Evolutionary conservation across 2,113 vertebrate species (phyloP), one percentile per base, ranked within the genome.

Genomic region (Trichomycterus rosablanca): DNA sequence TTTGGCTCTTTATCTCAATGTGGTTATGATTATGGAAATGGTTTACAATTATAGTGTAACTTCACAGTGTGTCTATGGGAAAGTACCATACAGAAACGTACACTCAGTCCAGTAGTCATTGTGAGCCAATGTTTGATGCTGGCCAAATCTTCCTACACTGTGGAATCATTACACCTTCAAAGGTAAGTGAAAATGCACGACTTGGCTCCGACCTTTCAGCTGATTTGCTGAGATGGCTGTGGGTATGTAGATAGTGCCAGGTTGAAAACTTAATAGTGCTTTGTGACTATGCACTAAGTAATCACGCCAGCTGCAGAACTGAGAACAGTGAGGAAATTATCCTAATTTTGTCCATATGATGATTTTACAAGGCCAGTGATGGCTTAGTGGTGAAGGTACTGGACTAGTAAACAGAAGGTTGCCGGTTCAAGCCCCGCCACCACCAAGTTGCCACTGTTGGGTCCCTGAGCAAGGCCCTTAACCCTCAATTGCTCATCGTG

Each of bases 1-100:
- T 12, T 12, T 61, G 44, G n/a, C 22, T 39, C 14, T 39, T 61
- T 50, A 61, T 51, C 26, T 51, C 26, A 51, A 51, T 34, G 26
- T 32, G 49, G 49, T 16, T 30, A 30, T 14, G 20, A 50, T 28
- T 61, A 61, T 11, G 11, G 15, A 28, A 49, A 28, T 50, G 8
- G 28, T 28, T 39, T 50, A 22, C 11, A 28, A 23, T 60, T 49
- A 14, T 46, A 4, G 3, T n/a, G n/a, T n/a, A 48, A 19, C 22
- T 32, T 32, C 30, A 32, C 30, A 4, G 4, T 9, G 30, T 32
- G 30, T 9, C 30, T n/a, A n/a, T n/a, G n/a, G n/a, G n/a, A n/a
- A n/a, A n/a, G n/a, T n/a, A n/a, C n/a, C n/a, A n/a, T n/a, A n/a
- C n/a, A n/a, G n/a, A n/a, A 12, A 52, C 10, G 45, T 37, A 49